Base-by-base conservation (phyloP, 2,888 invertebrate species). In the Anorthoa munda region DNA sequence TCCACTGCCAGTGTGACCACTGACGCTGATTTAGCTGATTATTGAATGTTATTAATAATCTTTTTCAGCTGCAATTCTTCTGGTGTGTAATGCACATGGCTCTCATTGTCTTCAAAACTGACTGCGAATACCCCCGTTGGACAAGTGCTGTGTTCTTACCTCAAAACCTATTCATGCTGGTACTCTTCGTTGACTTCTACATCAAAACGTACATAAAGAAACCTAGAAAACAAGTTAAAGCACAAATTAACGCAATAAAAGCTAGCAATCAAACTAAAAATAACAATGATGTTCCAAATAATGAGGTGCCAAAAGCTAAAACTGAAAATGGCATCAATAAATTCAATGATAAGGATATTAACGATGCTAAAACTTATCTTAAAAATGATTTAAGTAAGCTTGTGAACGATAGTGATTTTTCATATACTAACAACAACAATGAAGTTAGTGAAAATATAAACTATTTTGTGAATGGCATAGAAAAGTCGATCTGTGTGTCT, bases 141-240 rank as follows among this genome's bases (percentile, higher is more conserved):
- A 90, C 92, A 0, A 92, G 96, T 0, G 94, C 96, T 0, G n/a
- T 97, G 0, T 95, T 97, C 63, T 90, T 97, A 0, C 97, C 97
- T 0, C 98, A 98, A 88, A 97, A 97, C 89, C 56, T 97, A 0
- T 97, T 97, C 86, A 97, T 98, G 97, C 92, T 98, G 0, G 86
- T 97, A 4, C 91, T 98, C 2, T 98, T 98, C 87, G 87, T 94
- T 0, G 97, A 98, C 74, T 98, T 98, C 89, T 98, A 98, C 82
- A 96, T 97, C 64, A 97, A 97, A 86, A 88, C 97, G 0, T 98
- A 98, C 86, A 85, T 97, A 1, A 92, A 77, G 21, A 95, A 95
- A 78, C 91, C 92, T 0, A 87, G 86, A 63, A 26, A 68, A 4
- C 55, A 81, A 59, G 45, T 72, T 56, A 58, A 18, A 55, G 69